Percentiles rank a stretch among this genome's conserved stretches.
Conservation (phyloP, 1,140 invertebrate genomes). For the Dinoponera quadriceps region DNA sequence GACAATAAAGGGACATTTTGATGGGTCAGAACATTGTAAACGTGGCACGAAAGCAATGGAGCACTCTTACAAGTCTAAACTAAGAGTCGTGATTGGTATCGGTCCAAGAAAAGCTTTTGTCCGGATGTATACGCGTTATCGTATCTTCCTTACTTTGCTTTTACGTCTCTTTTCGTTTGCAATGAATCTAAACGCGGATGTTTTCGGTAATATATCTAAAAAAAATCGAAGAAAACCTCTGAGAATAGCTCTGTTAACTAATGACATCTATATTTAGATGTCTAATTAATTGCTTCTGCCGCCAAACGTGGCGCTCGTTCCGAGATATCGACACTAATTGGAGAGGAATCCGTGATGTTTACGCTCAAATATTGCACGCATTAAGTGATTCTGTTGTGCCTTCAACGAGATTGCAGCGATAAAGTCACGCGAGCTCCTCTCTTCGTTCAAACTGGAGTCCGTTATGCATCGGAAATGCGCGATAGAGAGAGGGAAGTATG, state of each 20-base stretch:
- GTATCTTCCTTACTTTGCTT: background rate
- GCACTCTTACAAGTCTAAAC: conserved; percentile 23
- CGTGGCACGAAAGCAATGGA: background rate
- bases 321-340: conserved; percentile 43
- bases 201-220: background rate
- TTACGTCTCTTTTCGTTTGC: background rate
- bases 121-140: conserved; percentile 7
- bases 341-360: conserved; percentile 46
- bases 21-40: conserved; percentile 34
- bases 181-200: background rate
- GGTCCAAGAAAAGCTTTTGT: conserved; percentile 41
- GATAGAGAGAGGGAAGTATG: conserved; percentile 9
- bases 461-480: conserved; percentile 36
- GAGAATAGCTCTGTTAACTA: background rate
- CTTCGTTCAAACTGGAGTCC: conserved; percentile 2
- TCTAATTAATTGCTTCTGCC: conserved; percentile 22
- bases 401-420: conserved; percentile 1
- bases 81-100: conserved; percentile 10
- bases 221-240: background rate
- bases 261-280: background rate
- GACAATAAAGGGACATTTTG: conserved; percentile 7
- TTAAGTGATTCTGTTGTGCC: conserved; percentile 6
- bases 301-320: conserved; percentile 6
- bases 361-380: conserved; percentile 8
- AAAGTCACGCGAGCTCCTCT: conserved; percentile 35